Evolutionary conservation across 2,797 vertebrate genomes (phyloP), one percentile per base, ranked within the genome.

Genomic region (Onychomys leucogaster): DNA sequence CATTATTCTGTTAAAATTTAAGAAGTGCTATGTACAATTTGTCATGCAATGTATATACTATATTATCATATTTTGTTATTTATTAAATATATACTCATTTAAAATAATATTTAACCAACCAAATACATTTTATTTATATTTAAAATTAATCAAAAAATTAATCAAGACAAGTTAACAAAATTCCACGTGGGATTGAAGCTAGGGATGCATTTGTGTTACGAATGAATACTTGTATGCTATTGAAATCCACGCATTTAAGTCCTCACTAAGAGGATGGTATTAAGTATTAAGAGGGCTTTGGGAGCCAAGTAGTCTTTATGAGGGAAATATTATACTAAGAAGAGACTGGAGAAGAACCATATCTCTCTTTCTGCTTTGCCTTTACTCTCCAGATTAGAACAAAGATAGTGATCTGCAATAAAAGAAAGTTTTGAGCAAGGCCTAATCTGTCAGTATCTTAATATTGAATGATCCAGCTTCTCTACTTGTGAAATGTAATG

Each of bases 111-210:
- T 19, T 27, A 32, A 2, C 0, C 29, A 65, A 65, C 8, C 23
- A 78, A 55, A 80, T 73, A 37, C 14, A 17, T 41, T 76, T 77
- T 37, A 3, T 4, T 6, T 7, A 63, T 71, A 77, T n/a, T 88
- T 69, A 34, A 37, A 96, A 67, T 71, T 94, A 80, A 14, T 13
- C 21, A 27, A 49, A 34, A 37, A 96, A 67, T 71, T 94, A 80
- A 14, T 13, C 21, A 27, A 49, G 82, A 59, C 90, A 9, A 37
- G 55, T 17, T 55, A 71, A 43, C 23, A 65, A 49, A 61, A 52
- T 4, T 46, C 5, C 32, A 52, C 16, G 16, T 69, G 25, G 25
- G 13, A 61, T 5, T 61, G 37, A 61, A 85, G 6, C 71, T 0
- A 84, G 1, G 29, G 52, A 46, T 13, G 5, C n/a, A 5, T 32